Conservation (phyloP, 37 sponge, comb jelly and placozoan genomes). For the Ephydatia muelleri region DNA sequence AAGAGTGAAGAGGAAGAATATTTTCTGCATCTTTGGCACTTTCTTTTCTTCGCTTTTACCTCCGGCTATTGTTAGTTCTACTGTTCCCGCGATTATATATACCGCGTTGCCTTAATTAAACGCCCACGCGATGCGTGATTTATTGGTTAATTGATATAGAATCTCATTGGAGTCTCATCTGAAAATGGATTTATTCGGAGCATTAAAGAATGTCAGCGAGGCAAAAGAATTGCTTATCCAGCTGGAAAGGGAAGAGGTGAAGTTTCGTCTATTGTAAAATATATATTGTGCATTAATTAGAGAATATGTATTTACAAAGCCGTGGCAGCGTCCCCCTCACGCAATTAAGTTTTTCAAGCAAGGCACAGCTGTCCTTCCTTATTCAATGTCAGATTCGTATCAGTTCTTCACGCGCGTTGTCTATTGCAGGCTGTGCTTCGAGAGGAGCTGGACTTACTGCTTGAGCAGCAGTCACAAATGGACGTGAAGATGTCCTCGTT, state of each 20-base stretch:
- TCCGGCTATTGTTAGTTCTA: neutral
- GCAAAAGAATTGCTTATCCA: constrained; percentile 5
- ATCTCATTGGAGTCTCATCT: too few species aligned
- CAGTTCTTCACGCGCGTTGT: neutral
- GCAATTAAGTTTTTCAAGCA: too few species aligned
- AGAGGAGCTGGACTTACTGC: constrained; percentile 49
- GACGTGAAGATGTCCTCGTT: constrained; percentile 65
- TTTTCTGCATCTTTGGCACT: neutral
- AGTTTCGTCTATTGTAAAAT: neutral
- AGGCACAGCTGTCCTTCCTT: neutral
- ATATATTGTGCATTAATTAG: constrained; percentile 10
- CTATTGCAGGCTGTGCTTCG: constrained; percentile 37
- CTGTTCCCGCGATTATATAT: neutral
- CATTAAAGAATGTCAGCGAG: constrained; percentile 5
- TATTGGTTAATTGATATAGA: too few species aligned
- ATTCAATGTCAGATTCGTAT: neutral
- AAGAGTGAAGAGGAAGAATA: neutral
- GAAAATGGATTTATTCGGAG: too few species aligned
- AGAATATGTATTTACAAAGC: too few species aligned
- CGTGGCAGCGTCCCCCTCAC: too few species aligned
- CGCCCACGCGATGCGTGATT: too few species aligned
- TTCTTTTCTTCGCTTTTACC: neutral
- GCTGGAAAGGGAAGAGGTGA: constrained; percentile 14
- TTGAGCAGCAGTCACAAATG: constrained; percentile 75
- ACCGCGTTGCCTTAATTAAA: too few species aligned